phyloP scores from a whole-genome alignment of 2,113 vertebrate species.

The Heterotilapia buettikoferi region DNA sequence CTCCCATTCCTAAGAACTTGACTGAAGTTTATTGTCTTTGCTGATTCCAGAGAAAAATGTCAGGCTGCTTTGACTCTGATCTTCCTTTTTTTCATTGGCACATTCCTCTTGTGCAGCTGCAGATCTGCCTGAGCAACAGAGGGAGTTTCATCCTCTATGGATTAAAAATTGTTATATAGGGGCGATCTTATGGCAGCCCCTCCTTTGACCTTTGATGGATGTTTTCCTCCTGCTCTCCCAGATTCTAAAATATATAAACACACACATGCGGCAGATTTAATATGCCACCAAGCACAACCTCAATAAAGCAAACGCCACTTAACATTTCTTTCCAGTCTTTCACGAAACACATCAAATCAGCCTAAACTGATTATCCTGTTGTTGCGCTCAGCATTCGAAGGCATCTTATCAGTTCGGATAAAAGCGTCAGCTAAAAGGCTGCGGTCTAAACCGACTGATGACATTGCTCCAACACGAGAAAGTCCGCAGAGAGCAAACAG shows the following conservation, averaged over 20 bases:
- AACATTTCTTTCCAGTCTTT: background rate
- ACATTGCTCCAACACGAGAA: background rate
- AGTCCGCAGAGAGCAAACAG: background rate
- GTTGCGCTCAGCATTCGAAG: background rate
- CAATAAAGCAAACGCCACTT: background rate
- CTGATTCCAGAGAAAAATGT: background rate
- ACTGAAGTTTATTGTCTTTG: background rate
- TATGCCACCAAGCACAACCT: background rate
- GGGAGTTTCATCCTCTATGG: background rate
- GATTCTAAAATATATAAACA: background rate
- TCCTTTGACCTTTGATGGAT: background rate
- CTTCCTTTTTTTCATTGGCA: background rate
- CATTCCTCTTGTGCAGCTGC: background rate
- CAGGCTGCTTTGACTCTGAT: background rate
- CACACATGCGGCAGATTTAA: background rate
- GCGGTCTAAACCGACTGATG: background rate
- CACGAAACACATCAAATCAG: background rate
- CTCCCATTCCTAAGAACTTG: background rate
- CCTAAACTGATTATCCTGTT: background rate
- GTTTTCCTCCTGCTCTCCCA: background rate
- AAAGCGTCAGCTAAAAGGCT: slow-evolving; percentile 4
- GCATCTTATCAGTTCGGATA: background rate
- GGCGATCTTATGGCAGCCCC: background rate
- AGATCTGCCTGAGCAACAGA: background rate
- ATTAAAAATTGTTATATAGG: background rate